Conservation (phyloP, 2,797 vertebrate genomes). For the Cottoperca gobio region DNA sequence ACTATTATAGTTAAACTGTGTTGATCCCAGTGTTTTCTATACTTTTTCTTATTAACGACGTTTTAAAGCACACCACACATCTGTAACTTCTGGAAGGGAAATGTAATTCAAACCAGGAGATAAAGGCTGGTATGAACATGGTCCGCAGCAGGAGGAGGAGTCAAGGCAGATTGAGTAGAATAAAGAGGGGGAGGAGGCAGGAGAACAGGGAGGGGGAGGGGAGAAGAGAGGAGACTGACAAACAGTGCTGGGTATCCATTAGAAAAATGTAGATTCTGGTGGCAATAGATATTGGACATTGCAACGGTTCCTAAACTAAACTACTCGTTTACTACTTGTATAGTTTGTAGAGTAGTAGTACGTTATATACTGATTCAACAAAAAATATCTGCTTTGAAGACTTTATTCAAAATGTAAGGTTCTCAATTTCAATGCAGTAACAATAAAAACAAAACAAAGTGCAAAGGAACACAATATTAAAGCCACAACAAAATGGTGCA, state of each 20-base stretch:
- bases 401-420: too few species aligned
- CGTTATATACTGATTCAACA: not conserved
- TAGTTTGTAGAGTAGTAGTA: not conserved
- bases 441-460: not conserved
- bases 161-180: slow-evolving; percentile 52
- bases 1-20: not conserved
- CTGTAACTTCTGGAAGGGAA: slow-evolving; percentile 11
- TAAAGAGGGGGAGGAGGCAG: slow-evolving; percentile 40
- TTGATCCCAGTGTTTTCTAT: not conserved
- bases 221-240: slow-evolving; percentile 20
- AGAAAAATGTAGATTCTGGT: not conserved
- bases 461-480: not conserved
- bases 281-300: not conserved
- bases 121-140: slow-evolving; percentile 31
- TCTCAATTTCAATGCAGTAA: too few species aligned
- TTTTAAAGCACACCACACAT: too few species aligned
- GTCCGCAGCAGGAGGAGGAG: slow-evolving; percentile 49
- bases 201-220: slow-evolving; percentile 41
- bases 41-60: not conserved
- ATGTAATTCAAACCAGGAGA: slow-evolving; percentile 36
- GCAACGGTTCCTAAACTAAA: not conserved
- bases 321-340: not conserved
- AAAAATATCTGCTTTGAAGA: not conserved
- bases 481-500: not conserved
- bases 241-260: not conserved